Percentiles rank a stretch among this genome's conserved stretches.
These are phyloP conservation scores for Nerophis ophidion DNA, from an alignment of 2,113 vertebrate genomes.

Conservation along the genomic window DNA sequence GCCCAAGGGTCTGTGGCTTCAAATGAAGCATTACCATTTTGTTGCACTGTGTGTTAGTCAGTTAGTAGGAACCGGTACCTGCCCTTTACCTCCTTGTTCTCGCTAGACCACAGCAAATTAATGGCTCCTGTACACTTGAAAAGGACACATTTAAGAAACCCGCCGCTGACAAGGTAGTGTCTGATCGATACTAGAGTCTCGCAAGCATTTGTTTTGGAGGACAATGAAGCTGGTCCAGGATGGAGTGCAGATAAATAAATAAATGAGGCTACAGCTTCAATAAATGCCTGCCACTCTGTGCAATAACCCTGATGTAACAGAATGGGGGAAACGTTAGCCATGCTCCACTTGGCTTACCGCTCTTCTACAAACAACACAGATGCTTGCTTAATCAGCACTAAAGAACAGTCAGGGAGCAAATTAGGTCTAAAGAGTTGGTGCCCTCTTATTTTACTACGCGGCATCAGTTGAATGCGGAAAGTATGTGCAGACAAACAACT, in stretches of 20 bases:
- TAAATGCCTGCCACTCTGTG: constrained; percentile 49
- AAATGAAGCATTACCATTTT: constrained; percentile 41
- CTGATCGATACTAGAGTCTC: constrained; percentile 43
- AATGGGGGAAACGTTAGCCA: constrained; percentile 40
- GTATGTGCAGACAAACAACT: constrained; percentile 51
- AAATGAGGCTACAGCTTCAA: constrained; percentile 27
- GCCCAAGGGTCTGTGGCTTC: constrained; percentile 52
- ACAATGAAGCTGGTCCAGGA: constrained; percentile 27
- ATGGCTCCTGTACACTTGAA: constrained; percentile 45
- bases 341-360: constrained; percentile 55
- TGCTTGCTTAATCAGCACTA: constrained; percentile 66
- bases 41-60: constrained; percentile 28
- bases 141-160: constrained; percentile 48
- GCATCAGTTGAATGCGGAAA: constrained; percentile 47
- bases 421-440: constrained; percentile 56
- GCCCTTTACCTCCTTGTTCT: constrained; percentile 29
- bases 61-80: constrained; percentile 33
- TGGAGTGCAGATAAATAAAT: constrained; percentile 23
- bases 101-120: constrained; percentile 46
- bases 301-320: constrained; percentile 50
- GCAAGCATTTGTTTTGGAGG: constrained; percentile 44
- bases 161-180: constrained; percentile 42
- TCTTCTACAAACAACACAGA: constrained; percentile 60
- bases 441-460: constrained; percentile 48
- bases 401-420: constrained; percentile 65